Base-by-base conservation (phyloP, 2,113 vertebrate species). In the Neolamprologus tretocephalus region DNA sequence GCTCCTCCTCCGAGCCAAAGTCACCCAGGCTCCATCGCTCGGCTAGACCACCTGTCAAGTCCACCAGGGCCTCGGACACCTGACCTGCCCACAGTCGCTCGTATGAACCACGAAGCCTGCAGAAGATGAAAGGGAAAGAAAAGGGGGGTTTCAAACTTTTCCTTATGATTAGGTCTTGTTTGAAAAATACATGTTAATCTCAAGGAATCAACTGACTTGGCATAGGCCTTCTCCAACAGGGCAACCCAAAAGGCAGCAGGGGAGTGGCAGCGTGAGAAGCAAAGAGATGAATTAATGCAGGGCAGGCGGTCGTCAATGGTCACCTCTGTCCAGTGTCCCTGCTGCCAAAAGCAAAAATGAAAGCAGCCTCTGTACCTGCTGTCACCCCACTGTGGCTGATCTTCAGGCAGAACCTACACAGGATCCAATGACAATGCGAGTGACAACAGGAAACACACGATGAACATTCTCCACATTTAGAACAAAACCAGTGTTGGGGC, bases 61-160 rank as follows among this genome's bases (percentile, higher is more conserved):
- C 99, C 87, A 99, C 98, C 61, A 99, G 90, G 57, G 98, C 98
- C 63, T 99, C 98, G 1, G 97, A 97, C 84, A 99, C 98, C 92
- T 99, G 98, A 12, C 99, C 98, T 3, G 98, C 99, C 99, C 98
- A 99, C 51, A 99, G 89, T 5, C 87, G 95, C 71, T 99, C 99
- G 1, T 99, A 99, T 78, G 97, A 98, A 21, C 98, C 98, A 11
- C 97, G 95, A 26, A 99, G 94, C 94, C 99, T 99, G 14, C 31
- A 87, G 7, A 83, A 47, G n/a, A 49, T 33, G 19, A 21, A 78
- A 33, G 10, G 14, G 9, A 80, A 28, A 71, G 9, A 3, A 17
- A 75, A 49, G 4, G 8, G 5, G 8, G 21, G 81, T 57, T 83
- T 12, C 51, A 79, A 51, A 84, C 28, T 28, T 82, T 13, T 33